Percentiles rank a stretch among this genome's conserved stretches.
Conservation (phyloP, 2,113 vertebrate species). For the Camelus bactrianus region DNA sequence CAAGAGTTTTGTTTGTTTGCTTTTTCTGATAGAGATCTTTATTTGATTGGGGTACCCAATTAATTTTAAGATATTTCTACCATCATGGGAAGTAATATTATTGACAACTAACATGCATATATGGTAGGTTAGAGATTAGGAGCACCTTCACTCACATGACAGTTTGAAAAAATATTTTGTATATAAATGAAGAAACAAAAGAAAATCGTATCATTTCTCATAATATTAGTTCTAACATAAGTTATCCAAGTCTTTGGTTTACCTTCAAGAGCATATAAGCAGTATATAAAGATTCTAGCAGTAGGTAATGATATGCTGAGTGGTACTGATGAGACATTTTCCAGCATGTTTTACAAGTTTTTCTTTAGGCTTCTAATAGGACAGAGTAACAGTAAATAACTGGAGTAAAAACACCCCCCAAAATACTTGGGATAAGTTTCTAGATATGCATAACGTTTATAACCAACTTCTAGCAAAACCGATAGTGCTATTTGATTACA, state of each 20-base stretch:
- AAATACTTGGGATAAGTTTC: neutral
- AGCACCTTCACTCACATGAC: neutral
- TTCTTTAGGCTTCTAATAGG: neutral
- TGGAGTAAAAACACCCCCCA: neutral
- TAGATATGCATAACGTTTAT: neutral
- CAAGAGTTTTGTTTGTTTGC: neutral
- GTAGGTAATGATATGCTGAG: neutral
- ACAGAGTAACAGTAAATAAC: neutral
- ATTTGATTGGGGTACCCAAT: neutral
- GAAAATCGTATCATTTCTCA: neutral
- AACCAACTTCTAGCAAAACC: neutral
- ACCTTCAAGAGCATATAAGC: neutral
- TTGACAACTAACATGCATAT: neutral
- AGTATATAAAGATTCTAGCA: neutral
- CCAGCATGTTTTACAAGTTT: neutral
- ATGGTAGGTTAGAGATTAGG: neutral
- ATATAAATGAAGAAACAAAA: slow-evolving; percentile 3
- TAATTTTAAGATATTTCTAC: slow-evolving; percentile 22
- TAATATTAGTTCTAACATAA: neutral
- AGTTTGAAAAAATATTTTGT: neutral
- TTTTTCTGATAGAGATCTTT: slow-evolving; percentile 8
- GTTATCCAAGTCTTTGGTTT: neutral
- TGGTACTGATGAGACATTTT: neutral
- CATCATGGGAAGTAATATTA: neutral
- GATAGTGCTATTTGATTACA: neutral